These are phyloP conservation scores for Triplophysa tibetana DNA, from an alignment of 2,113 vertebrate genomes.

Conservation along the genomic window DNA sequence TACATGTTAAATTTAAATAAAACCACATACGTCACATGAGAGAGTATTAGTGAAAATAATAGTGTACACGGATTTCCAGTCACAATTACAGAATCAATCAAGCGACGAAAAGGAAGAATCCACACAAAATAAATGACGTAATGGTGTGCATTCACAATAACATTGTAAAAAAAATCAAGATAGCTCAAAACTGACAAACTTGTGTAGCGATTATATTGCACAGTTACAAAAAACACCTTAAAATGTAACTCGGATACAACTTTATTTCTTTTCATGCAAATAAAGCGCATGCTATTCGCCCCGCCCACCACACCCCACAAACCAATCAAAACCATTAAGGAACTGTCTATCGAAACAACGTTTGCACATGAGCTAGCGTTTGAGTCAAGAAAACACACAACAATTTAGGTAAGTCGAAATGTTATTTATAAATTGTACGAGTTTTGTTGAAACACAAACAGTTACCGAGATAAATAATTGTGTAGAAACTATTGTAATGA, in stretches of 20 bases:
- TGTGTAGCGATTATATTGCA: not conserved
- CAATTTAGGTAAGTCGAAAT: conserved; percentile 18
- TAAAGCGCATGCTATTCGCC: not conserved
- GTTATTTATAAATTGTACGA: not conserved
- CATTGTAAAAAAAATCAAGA: not conserved
- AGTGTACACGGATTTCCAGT: no score
- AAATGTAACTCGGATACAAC: not conserved
- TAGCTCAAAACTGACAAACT: no score
- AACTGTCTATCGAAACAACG: conserved; percentile 24
- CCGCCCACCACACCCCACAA: conserved; percentile 9
- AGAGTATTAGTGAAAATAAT: no score
- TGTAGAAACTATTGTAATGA: not conserved
- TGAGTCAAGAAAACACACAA: not conserved
- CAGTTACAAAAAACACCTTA: not conserved
- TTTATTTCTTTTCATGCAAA: conserved; percentile 2
- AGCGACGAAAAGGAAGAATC: not conserved
- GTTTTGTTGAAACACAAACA: not conserved
- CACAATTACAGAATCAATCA: no score
- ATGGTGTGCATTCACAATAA: not conserved
- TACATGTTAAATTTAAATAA: no score
- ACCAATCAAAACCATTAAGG: conserved; percentile 11
- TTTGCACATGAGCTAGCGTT: conserved; percentile 3
- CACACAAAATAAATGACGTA: not conserved
- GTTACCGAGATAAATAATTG: not conserved
- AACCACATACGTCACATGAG: no score